Evolutionary conservation across 1,140 invertebrate genomes (phyloP).

Genomic region (Lutraria rhynchaena): DNA sequence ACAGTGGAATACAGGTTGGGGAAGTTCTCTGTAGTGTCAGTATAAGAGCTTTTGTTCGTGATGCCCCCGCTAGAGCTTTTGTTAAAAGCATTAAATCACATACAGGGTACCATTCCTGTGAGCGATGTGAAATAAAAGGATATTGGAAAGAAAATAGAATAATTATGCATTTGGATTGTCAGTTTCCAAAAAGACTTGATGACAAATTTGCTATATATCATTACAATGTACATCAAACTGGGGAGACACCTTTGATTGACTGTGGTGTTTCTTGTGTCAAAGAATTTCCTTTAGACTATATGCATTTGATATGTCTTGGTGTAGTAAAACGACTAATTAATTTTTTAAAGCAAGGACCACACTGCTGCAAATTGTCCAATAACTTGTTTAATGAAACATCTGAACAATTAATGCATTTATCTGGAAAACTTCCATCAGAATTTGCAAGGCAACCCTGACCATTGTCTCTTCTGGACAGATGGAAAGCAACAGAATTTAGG

Average conservation of each 20-base stretch:
- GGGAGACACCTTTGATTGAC: conserved; percentile 18
- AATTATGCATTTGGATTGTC: conserved; percentile 38
- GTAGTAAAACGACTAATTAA: conserved; percentile 77
- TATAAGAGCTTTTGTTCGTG: conserved; percentile 72
- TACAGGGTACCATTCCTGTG: conserved; percentile 62
- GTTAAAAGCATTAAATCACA: conserved; percentile 76
- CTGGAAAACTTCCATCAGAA: conserved; percentile 72
- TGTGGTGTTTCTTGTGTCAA: conserved; percentile 74
- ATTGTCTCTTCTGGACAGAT: conserved; percentile 77
- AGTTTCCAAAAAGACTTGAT: not conserved
- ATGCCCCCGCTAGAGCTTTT: conserved; percentile 80
- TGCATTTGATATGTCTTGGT: conserved; percentile 81
- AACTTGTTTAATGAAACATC: conserved; percentile 57
- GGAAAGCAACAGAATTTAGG: conserved; percentile 83
- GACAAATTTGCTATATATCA: not conserved
- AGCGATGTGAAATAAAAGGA: conserved; percentile 61
- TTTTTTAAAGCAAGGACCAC: conserved; percentile 65
- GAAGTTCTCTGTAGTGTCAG: conserved; percentile 59
- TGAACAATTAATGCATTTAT: conserved; percentile 39
- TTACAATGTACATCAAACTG: conserved; percentile 24
- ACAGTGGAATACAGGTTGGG: conserved; percentile 64
- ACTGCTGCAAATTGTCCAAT: conserved; percentile 14
- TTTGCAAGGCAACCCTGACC: conserved; percentile 80
- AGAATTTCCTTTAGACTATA: conserved; percentile 79
- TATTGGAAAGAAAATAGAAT: conserved; percentile 56